These are phyloP conservation scores for Caloenas nicobarica DNA, from an alignment of 2,113 vertebrate species.

Conservation along the genomic window DNA sequence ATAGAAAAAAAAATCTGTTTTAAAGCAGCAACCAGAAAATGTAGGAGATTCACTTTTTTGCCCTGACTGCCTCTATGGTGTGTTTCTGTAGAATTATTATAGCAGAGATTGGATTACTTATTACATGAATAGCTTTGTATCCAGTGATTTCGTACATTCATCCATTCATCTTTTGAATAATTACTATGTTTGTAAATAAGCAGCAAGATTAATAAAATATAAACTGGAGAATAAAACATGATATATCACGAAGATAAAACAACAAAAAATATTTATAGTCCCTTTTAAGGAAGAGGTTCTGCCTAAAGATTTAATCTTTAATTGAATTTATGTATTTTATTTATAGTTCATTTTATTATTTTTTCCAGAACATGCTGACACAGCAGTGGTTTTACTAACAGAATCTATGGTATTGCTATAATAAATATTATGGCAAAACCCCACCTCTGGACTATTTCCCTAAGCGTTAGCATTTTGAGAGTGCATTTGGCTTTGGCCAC, in stretches of 20 bases:
- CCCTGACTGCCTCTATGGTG: neutral
- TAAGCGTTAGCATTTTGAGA: conserved; percentile 34
- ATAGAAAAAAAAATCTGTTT: neutral
- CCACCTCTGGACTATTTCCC: conserved; percentile 24
- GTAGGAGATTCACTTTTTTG: neutral
- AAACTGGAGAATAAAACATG: neutral
- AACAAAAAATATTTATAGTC: neutral
- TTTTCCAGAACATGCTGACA: conserved; percentile 53
- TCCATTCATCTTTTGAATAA: conserved; percentile 40
- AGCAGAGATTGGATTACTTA: neutral
- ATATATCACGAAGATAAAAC: conserved; percentile 37
- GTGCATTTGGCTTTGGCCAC: conserved; percentile 31
- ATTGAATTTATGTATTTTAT: conserved; percentile 66
- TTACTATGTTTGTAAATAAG: conserved; percentile 34
- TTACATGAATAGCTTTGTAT: conserved; percentile 21
- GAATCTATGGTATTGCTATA: conserved; percentile 41
- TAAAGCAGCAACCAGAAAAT: neutral
- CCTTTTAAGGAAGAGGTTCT: neutral
- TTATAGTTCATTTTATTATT: conserved; percentile 47
- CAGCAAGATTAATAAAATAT: neutral
- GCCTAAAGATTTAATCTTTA: conserved; percentile 51
- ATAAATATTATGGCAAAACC: conserved; percentile 58
- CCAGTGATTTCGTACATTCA: neutral
- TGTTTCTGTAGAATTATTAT: neutral
- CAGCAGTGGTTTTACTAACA: conserved; percentile 25